phyloP scores from a whole-genome alignment of 2,797 vertebrate genomes.

The Pelobates cultripes region DNA sequence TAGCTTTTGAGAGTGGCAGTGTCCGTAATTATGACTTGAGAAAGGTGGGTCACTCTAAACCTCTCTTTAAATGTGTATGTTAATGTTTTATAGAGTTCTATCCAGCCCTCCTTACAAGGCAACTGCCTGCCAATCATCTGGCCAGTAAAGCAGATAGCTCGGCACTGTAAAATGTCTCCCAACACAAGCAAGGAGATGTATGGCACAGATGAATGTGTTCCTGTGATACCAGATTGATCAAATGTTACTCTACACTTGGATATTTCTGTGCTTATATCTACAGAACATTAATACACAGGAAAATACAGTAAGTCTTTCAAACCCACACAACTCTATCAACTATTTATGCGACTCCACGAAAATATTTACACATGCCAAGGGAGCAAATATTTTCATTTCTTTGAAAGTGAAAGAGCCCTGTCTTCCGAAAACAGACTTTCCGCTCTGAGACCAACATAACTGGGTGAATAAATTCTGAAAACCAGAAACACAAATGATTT shows the following conservation, averaged over 20 bases:
- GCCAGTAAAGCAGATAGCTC: neutral
- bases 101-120: neutral
- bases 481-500: neutral
- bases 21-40: no score
- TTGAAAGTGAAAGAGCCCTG: constrained; percentile 22
- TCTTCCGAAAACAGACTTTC: constrained; percentile 6
- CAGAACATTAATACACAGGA: neutral
- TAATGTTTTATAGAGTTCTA: no score
- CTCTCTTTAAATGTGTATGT: no score
- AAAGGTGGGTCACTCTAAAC: no score
- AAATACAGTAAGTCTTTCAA: constrained; percentile 31
- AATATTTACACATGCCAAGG: constrained; percentile 41
- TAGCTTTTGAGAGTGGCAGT: no score
- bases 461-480: neutral
- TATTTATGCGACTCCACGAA: constrained; percentile 29
- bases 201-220: constrained; percentile 11
- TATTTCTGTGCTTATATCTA: neutral
- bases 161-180: neutral
- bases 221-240: constrained; percentile 1
- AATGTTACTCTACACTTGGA: constrained; percentile 7
- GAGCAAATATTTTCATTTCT: constrained; percentile 18
- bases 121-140: neutral
- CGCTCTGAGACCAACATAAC: neutral
- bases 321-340: constrained; percentile 4
- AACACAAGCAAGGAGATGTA: neutral